Base-by-base conservation (phyloP, 1,140 invertebrate genomes). In the Drosophila albomicans region DNA sequence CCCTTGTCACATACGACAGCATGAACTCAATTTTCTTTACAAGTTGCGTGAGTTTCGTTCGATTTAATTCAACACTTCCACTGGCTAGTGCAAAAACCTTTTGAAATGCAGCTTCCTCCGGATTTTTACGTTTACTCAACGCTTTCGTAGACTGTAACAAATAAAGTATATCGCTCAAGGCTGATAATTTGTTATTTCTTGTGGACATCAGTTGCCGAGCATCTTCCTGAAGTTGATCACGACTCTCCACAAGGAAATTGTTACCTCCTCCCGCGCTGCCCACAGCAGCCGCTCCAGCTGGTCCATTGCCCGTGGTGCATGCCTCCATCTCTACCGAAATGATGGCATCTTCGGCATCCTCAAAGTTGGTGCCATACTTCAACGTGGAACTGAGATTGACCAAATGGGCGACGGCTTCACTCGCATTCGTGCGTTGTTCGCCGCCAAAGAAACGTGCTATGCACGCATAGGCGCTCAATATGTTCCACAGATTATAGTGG, bases 11-110 rank as follows among this genome's bases (percentile, higher is more conserved):
- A 94, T 94, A 96, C 0, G 95, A 95, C 66, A 96, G 92, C 91
- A 95, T 95, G 92, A 95, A 96, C 84, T 96, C 95, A 7, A 96
- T 85, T 93, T 96, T 96, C 79, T 95, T 96, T 1, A 94, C 84
- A 75, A 93, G 92, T 48, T 94, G 93, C 74, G 94, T 93, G 2
- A 96, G 70, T 91, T 94, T 94, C 0, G 57, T 73, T 54, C 94
- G 94, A 78, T 93, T 93, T 28, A 94, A 92, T 72, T 96, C 81
- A 45, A 93, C 79, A 49, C 93, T 93, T 5, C 93, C 92, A 69
- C 93, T 86, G 45, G 92, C 81, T 4, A 92, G 82, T 11, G 87
- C 91, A 73, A 80, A 91, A 38, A 92, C 93, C 64, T 81, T 94
- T 89, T 46, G 93, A 89, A 94, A 96, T 94, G 90, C 93, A 1